phyloP scores from a whole-genome alignment of 2,888 invertebrate species.

The Parelbella ahira region DNA sequence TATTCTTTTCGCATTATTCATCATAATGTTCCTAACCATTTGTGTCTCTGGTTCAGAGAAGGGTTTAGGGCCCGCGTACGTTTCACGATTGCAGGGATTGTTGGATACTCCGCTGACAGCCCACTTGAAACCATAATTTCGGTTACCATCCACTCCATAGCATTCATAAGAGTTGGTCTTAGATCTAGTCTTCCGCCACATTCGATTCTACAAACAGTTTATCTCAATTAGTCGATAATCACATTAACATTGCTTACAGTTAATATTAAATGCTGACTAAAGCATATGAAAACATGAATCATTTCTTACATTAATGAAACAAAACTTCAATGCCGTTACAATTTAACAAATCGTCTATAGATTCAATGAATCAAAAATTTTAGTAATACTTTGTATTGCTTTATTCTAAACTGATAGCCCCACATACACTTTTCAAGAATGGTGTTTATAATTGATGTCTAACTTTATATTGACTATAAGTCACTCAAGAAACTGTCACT shows the following conservation, averaged over 20 bases:
- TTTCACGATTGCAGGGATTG: constrained; percentile 79
- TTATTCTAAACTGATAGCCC: too few species aligned
- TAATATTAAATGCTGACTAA: too few species aligned
- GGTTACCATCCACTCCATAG: constrained; percentile 84
- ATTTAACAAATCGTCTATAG: too few species aligned
- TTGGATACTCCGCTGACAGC: constrained; percentile 83
- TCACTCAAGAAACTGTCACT: too few species aligned
- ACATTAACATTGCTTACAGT: neutral
- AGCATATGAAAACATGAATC: too few species aligned
- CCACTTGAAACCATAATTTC: constrained; percentile 86
- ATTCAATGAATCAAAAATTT: too few species aligned
- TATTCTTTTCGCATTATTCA: constrained; percentile 65
- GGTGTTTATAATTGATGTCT: too few species aligned
- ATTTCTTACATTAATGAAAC: too few species aligned
- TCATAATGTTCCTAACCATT: constrained; percentile 77
- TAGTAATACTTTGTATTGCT: too few species aligned
- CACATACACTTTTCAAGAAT: too few species aligned
- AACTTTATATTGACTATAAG: too few species aligned
- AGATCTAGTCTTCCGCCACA: constrained; percentile 84
- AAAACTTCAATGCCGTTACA: too few species aligned
- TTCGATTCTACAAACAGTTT: constrained; percentile 69
- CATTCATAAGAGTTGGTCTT: constrained; percentile 53
- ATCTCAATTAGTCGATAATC: neutral
- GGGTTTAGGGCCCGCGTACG: constrained; percentile 79
- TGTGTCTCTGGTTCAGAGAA: constrained; percentile 83